Evolutionary conservation across 2,113 vertebrate genomes (phyloP).

Genomic region (Quiscalus mexicanus): DNA sequence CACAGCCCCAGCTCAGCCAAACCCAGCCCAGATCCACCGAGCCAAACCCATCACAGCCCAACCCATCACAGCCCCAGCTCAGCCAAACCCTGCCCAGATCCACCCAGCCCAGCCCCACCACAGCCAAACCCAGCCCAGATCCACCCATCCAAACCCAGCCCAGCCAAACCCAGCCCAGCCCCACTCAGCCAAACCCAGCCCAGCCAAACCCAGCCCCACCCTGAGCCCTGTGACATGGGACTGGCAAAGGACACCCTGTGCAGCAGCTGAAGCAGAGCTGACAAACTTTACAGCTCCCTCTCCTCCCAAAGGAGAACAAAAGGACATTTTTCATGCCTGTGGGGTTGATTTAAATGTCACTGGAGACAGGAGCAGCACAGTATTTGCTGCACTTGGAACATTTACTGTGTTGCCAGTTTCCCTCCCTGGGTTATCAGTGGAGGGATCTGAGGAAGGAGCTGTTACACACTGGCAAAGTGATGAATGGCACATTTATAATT

Average conservation of each 20-base stretch:
- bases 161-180: too few species aligned
- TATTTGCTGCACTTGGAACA: neutral
- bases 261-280: neutral
- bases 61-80: too few species aligned
- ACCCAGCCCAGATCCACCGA: neutral
- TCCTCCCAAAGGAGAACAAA: neutral
- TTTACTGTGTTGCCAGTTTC: neutral
- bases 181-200: too few species aligned
- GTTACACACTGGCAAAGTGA: neutral
- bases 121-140: neutral
- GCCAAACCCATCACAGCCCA: too few species aligned
- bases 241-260: neutral
- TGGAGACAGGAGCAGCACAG: neutral
- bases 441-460: neutral
- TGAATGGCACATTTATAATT: neutral
- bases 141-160: neutral
- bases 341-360: neutral
- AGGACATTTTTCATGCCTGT: neutral
- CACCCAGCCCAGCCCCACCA: neutral
- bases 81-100: neutral
- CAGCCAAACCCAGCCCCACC: neutral
- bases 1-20: too few species aligned
- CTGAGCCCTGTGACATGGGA: rapidly evolving
- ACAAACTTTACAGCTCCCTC: neutral
- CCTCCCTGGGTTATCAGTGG: neutral